phyloP scores from a whole-genome alignment of 1,140 invertebrate species.

The Ooceraea biroi region DNA sequence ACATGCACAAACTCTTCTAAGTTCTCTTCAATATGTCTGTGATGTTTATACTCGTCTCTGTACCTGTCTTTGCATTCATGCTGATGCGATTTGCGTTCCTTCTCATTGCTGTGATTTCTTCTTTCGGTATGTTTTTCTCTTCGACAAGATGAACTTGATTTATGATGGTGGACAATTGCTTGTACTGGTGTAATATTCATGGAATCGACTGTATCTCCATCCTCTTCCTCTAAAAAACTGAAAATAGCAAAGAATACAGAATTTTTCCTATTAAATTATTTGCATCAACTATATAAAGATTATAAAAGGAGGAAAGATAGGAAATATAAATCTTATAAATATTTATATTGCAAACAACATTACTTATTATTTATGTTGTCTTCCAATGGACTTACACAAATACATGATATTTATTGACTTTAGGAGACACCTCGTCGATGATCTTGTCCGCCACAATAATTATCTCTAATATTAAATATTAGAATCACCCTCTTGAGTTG shows the following conservation, averaged over 20 bases:
- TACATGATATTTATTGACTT: no score
- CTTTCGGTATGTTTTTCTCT: constrained; percentile 86
- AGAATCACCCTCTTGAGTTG: no score
- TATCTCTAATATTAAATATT: no score
- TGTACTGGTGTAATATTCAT: constrained; percentile 97
- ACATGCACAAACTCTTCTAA: no score
- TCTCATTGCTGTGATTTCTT: constrained; percentile 87
- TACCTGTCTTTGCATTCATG: constrained; percentile 85
- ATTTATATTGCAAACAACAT: background rate
- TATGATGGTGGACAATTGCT: constrained; percentile 87
- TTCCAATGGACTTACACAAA: background rate
- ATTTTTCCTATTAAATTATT: background rate
- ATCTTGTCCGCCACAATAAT: no score
- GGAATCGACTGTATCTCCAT: constrained; percentile 90
- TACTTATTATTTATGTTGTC: background rate
- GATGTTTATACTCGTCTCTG: constrained; percentile 83
- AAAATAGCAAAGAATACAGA: constrained; percentile 63
- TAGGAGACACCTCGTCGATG: no score
- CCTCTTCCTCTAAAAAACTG: constrained; percentile 90
- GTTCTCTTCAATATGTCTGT: constrained; percentile 79
- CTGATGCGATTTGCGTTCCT: constrained; percentile 87
- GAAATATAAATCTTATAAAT: background rate
- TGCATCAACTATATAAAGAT: background rate
- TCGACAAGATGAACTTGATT: constrained; percentile 80
- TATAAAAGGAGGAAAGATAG: background rate